Evolutionary conservation across 2,113 vertebrate species (phyloP).

Genomic region (Alouatta palliata): DNA sequence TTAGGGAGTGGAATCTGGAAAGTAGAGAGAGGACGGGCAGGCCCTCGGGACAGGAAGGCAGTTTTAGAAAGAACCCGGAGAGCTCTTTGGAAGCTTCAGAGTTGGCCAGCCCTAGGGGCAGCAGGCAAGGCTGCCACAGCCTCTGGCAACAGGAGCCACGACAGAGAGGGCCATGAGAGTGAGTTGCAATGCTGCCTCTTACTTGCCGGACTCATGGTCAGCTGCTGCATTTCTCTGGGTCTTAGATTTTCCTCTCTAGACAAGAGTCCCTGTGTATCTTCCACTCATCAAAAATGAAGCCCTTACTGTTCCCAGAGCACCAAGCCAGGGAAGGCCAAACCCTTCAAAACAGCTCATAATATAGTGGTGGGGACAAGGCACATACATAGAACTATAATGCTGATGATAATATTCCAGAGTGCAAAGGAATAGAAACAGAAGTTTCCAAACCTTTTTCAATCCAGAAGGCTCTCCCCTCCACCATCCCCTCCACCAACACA

Average conservation of each 20-base stretch:
- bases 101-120: not conserved
- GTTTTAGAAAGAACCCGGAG: not conserved
- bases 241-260: not conserved
- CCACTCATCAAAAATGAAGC: not conserved
- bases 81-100: not conserved
- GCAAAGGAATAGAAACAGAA: not conserved
- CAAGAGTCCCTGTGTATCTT: not conserved
- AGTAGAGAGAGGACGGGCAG: not conserved
- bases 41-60: not conserved
- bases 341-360: not conserved
- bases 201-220: not conserved
- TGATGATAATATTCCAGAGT: not conserved
- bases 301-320: not conserved
- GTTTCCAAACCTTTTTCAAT: not conserved
- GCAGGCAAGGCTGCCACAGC: not conserved
- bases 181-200: not conserved
- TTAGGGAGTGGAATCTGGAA: not conserved
- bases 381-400: not conserved
- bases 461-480: not conserved
- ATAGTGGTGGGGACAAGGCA: not conserved
- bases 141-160: not conserved
- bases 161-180: not conserved
- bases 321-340: slow-evolving; percentile 1
- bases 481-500: too few relatives aligned
- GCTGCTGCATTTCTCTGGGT: not conserved